Base-by-base conservation (phyloP, 2,113 vertebrate genomes). In the Nesogale talazaci region DNA sequence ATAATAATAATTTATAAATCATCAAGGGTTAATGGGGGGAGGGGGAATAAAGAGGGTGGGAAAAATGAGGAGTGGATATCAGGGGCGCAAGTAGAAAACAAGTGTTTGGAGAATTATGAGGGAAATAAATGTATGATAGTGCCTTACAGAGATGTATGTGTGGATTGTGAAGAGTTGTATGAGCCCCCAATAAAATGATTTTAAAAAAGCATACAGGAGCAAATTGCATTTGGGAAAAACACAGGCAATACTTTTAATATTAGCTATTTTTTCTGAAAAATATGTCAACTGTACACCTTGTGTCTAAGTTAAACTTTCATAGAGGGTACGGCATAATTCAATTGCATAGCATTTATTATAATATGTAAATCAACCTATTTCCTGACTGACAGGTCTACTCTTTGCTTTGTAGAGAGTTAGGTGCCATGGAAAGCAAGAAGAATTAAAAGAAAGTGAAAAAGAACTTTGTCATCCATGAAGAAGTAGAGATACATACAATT, bases 401-500 rank as follows among this genome's bases (percentile, higher is more conserved):
- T 88, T 74, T 77, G 63, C 81, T 12, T 16, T 9, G 14, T 7
- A 42, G 46, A 16, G 19, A 36, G 38, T 3, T 40, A 69, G 52
- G 46, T 59, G 61, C 46, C 63, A 31, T 2, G 8, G 79, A 38
- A 82, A 89, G 14, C 65, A 57, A 11, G 38, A 70, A 85, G 27
- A 76, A 59, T 82, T n/a, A 85, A 84, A 84, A 84, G 81, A 82
- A 2, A 74, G 15, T 81, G 31, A 19, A 82, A 91, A 65, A 78
- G 46, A 65, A 12, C 7, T 11, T 34, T 46, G 57, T 86, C 27
- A 38, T 25, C 69, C 5, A n/a, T 80, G 65, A 88, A 72, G 57
- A 87, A 70, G 91, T 85, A 93, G 75, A 76, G 16, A 27, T 0
- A n/a, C 20, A 74, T 10, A 22, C 23, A 77, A 36, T 23, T 76